Base-by-base conservation (phyloP, 2,797 vertebrate species). In the Lagodon rhomboides region DNA sequence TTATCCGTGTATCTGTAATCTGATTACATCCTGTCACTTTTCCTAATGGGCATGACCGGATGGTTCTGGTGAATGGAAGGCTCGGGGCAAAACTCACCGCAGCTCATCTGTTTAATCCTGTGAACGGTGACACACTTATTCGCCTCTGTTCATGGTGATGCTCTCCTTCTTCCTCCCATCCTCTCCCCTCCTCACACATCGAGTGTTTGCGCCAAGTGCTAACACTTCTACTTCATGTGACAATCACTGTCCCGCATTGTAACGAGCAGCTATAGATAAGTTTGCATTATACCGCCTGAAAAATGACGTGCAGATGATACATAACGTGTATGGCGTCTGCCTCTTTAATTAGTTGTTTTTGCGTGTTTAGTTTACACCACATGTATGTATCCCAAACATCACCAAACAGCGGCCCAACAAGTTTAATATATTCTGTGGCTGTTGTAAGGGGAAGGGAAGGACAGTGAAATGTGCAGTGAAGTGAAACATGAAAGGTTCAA, bases 391-490 rank as follows among this genome's bases (percentile, higher is more conserved):
- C 73, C 65, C 55, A 76, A 80, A 85, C 80, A 78, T 49, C 73
- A 89, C 82, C 77, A 84, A 46, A 75, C 75, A 75, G 80, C 83
- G 87, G 89, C 82, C 87, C 68, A 72, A 80, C 73, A 89, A 44
- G 43, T 15, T 3, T 46, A 80, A 91, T 92, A 76, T 89, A 93
- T 93, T 92, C 87, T 84, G 84, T 63, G 68, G 73, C 73, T 75
- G 83, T 47, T 65, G 46, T 60, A 75, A 63, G 59, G 78, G 61
- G 77, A 74, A 82, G 75, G 74, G 81, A 80, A 79, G 69, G 81
- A 85, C 79, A 89, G 85, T 91, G 89, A 94, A 92, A 87, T 93
- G 91, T 93, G 92, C 89, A 91, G 87, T 72, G 87, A 87, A 93
- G 92, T 90, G 90, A 91, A 93, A 92, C 91, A 81, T 86, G 74